Conservation (phyloP, 2,888 invertebrate species). For the Mimumesa dahlbomi region DNA sequence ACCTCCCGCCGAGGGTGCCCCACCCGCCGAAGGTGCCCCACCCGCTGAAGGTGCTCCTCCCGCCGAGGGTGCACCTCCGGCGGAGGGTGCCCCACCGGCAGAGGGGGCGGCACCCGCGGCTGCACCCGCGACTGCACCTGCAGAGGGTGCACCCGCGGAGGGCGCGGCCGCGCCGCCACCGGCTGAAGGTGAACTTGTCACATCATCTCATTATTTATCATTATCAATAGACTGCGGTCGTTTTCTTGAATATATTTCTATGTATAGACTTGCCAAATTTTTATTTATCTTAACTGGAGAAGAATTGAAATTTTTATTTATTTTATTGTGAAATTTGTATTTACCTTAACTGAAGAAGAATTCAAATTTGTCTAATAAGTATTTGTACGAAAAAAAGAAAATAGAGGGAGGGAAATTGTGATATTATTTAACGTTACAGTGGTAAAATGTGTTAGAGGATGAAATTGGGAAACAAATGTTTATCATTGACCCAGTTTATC, state of each 20-base stretch:
- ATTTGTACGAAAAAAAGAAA: too few species aligned
- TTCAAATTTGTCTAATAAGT: too few species aligned
- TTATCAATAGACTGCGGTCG: background rate
- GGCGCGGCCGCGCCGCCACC: constrained; percentile 69
- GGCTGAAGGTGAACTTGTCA: constrained; percentile 64
- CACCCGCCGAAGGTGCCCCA: constrained; percentile 60
- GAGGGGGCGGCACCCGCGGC: constrained; percentile 73
- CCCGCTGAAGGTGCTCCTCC: constrained; percentile 71
- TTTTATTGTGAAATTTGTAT: too few species aligned
- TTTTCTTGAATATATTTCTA: background rate
- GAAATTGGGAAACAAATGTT: too few species aligned
- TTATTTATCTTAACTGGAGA: too few species aligned
- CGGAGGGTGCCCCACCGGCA: constrained; percentile 71
- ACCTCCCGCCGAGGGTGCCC: constrained; percentile 71
- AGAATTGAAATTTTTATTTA: too few species aligned
- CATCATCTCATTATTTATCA: background rate
- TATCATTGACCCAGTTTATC: too few species aligned
- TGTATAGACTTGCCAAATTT: background rate
- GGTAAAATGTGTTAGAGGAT: too few species aligned
- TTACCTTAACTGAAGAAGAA: too few species aligned
- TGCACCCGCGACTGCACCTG: constrained; percentile 52
- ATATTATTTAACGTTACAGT: too few species aligned
- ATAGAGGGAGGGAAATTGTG: too few species aligned
- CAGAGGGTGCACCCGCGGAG: constrained; percentile 73
- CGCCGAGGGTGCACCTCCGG: constrained; percentile 73